A percentile compares a stretch with the other conserved stretches of the same genome.
Conservation (phyloP, 2,797 vertebrate genomes). For the Synanceia verrucosa region DNA sequence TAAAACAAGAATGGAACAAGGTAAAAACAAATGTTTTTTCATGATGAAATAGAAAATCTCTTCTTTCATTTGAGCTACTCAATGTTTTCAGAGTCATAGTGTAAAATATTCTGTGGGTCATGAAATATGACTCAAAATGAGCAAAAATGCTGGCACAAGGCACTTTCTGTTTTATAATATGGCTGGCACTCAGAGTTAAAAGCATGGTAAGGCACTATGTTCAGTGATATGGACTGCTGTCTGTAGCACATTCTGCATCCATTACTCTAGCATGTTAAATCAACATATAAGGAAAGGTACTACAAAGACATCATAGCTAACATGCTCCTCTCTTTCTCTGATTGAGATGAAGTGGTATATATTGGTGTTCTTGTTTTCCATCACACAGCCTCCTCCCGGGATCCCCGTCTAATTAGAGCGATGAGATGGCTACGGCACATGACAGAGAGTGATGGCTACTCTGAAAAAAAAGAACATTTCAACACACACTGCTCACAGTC, state of each 20-base stretch:
- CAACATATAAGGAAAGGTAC: too few species aligned
- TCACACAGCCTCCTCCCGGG: slow-evolving; percentile 48
- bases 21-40: too few species aligned
- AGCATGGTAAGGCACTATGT: neutral
- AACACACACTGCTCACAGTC: slow-evolving; percentile 52
- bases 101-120: too few species aligned
- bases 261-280: too few species aligned
- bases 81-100: too few species aligned
- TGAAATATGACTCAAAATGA: too few species aligned
- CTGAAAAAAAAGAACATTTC: slow-evolving; percentile 61
- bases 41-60: too few species aligned
- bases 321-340: slow-evolving; percentile 3
- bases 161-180: too few species aligned
- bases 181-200: too few species aligned
- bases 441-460: slow-evolving; percentile 76
- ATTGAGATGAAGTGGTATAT: slow-evolving; percentile 36
- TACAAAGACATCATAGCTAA: neutral
- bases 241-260: neutral
- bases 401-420: slow-evolving; percentile 65
- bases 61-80: too few species aligned
- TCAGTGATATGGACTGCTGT: neutral
- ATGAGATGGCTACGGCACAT: slow-evolving; percentile 66
- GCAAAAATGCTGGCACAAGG: too few species aligned
- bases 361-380: slow-evolving; percentile 32
- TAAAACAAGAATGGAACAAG: too few species aligned